These are phyloP conservation scores for Chelmon rostratus DNA, from an alignment of 2,797 vertebrate species.

Conservation along the genomic window DNA sequence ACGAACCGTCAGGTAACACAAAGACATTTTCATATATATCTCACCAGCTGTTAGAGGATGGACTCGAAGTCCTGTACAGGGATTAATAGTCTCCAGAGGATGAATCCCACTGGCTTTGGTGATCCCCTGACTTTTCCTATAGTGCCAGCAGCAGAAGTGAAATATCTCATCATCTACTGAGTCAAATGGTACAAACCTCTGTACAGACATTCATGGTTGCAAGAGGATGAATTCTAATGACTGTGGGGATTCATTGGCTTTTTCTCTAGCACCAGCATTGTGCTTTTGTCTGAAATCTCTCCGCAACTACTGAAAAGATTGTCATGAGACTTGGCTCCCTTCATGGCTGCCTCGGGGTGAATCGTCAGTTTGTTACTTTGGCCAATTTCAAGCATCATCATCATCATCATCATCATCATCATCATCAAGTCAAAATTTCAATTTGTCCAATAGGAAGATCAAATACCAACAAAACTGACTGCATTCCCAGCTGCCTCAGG, in stretches of 20 bases:
- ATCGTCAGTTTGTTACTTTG: background rate
- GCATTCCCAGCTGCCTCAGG: background rate
- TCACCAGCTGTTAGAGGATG: no score
- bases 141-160: background rate
- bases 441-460: background rate
- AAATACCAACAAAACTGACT: background rate
- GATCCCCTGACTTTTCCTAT: background rate
- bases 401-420: no score
- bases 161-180: background rate
- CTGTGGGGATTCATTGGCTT: background rate
- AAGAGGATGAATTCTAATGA: background rate
- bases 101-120: background rate
- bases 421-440: background rate
- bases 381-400: no score
- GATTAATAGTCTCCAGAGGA: background rate
- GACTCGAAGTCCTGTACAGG: background rate
- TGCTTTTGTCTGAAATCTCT: background rate
- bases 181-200: background rate
- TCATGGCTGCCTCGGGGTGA: background rate
- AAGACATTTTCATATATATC: background rate
- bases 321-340: background rate
- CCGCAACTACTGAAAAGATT: no score
- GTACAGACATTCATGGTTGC: background rate
- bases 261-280: background rate
- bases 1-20: conserved; percentile 15